These are phyloP conservation scores for Temnothorax curvispinosus DNA, from an alignment of 1,140 invertebrate genomes.

Conservation along the genomic window DNA sequence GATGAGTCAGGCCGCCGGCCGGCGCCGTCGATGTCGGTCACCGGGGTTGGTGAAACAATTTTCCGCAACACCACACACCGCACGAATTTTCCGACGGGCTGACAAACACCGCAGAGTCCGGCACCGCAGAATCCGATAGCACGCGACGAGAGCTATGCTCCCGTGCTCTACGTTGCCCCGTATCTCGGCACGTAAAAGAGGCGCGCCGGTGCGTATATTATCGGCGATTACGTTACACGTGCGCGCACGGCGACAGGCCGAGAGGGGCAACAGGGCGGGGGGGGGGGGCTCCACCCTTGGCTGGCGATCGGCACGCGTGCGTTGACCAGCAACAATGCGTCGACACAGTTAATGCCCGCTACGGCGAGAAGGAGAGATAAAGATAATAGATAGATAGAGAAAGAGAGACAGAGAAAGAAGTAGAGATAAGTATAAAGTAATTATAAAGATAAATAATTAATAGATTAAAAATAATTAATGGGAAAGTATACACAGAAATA, in stretches of 20 bases:
- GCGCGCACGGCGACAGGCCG: background rate
- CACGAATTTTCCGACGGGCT: slow-evolving; percentile 40
- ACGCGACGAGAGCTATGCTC: slow-evolving; percentile 14
- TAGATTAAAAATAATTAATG: too few species aligned
- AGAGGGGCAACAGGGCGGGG: background rate
- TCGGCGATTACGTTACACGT: slow-evolving; percentile 56
- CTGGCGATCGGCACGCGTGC: slow-evolving; percentile 41
- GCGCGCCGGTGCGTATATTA: slow-evolving; percentile 45
- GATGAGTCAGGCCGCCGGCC: background rate
- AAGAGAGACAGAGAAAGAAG: background rate
- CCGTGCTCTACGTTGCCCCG: background rate
- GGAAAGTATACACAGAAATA: too few species aligned
- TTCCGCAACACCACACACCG: slow-evolving; percentile 24
- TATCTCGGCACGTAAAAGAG: slow-evolving; percentile 33
- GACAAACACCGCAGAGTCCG: slow-evolving; percentile 17
- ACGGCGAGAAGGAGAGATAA: background rate
- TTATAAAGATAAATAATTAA: background rate
- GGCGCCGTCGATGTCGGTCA: background rate
- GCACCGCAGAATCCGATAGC: slow-evolving; percentile 35
- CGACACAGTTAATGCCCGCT: slow-evolving; percentile 2
- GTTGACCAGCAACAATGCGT: slow-evolving; percentile 38
- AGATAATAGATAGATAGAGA: background rate
- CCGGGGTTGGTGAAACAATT: slow-evolving; percentile 8
- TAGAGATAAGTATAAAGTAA: background rate
- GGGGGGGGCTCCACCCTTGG: background rate